Conservation (phyloP, 1,140 invertebrate species). For the Matsumurasca onukii region DNA sequence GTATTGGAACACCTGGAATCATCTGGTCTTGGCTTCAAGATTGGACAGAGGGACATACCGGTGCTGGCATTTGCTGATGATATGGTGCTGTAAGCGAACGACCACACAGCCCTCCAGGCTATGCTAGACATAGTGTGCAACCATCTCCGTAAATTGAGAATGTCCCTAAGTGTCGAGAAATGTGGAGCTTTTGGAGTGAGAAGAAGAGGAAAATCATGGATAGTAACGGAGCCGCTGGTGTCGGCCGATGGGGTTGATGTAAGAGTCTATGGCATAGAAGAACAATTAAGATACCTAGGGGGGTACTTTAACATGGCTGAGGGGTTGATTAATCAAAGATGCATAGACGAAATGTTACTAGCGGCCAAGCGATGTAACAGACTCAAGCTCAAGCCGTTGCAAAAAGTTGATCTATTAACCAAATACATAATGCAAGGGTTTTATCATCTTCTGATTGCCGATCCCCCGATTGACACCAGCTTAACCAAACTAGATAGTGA, state of each 20-base stretch:
- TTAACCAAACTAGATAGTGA: background rate
- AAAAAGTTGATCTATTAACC: background rate
- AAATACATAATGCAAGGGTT: background rate
- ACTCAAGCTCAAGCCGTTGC: background rate
- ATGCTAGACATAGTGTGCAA: background rate
- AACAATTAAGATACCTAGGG: background rate
- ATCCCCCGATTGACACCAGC: background rate
- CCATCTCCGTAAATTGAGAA: background rate
- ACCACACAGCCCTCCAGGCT: background rate
- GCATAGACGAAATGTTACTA: background rate
- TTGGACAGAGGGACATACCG: slow-evolving; percentile 9
- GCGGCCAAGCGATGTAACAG: background rate
- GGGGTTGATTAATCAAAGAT: too few species aligned
- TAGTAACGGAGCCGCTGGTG: too few species aligned
- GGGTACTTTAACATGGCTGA: background rate
- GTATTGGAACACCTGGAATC: slow-evolving; percentile 20
- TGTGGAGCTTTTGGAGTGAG: background rate
- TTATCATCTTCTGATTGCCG: background rate
- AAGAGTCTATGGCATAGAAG: background rate
- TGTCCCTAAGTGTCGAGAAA: background rate
- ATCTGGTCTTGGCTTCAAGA: background rate
- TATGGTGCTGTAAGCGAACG: slow-evolving; percentile 38
- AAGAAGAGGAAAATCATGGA: slow-evolving; percentile 1
- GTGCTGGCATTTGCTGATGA: slow-evolving; percentile 46
- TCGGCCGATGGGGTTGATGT: too few species aligned